phyloP scores from a whole-genome alignment of 2,888 invertebrate genomes.

The Xanthorhoe designata region DNA sequence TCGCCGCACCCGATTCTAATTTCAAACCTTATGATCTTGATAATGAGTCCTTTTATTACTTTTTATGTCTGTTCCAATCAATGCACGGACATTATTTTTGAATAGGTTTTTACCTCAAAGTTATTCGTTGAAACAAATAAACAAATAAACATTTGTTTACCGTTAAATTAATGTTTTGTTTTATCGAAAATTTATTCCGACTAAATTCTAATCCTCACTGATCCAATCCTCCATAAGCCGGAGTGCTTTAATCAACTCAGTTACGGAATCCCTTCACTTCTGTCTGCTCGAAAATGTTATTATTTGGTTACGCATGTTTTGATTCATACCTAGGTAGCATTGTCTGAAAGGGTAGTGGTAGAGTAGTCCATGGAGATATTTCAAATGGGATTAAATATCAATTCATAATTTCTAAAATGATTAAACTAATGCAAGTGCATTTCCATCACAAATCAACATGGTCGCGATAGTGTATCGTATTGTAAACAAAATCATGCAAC shows the following conservation, averaged over 20 bases:
- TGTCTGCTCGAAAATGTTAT: no score
- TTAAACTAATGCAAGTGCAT: slow-evolving; percentile 15
- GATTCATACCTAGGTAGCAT: no score
- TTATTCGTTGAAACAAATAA: no score
- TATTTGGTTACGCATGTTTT: no score
- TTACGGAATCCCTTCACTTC: no score
- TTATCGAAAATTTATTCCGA: no score
- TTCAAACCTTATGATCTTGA: slow-evolving; percentile 38
- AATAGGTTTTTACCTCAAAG: not conserved
- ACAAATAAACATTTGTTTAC: no score
- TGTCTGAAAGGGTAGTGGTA: not conserved
- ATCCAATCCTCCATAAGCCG: no score
- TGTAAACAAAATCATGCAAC: slow-evolving; percentile 37
- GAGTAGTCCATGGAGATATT: not conserved
- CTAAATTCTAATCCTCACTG: no score
- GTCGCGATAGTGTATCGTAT: slow-evolving; percentile 36
- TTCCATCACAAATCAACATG: slow-evolving; percentile 36
- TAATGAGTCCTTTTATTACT: slow-evolving; percentile 11
- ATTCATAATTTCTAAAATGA: not conserved
- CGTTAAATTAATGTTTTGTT: no score
- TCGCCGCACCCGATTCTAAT: slow-evolving; percentile 26
- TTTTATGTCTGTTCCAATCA: not conserved
- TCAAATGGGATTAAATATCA: not conserved
- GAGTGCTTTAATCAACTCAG: no score
- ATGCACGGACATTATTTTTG: not conserved